A percentile compares a stretch with the other conserved stretches of the same genome.
Conservation (phyloP, 2,797 vertebrate genomes). For the Micrastur ruficollis region DNA sequence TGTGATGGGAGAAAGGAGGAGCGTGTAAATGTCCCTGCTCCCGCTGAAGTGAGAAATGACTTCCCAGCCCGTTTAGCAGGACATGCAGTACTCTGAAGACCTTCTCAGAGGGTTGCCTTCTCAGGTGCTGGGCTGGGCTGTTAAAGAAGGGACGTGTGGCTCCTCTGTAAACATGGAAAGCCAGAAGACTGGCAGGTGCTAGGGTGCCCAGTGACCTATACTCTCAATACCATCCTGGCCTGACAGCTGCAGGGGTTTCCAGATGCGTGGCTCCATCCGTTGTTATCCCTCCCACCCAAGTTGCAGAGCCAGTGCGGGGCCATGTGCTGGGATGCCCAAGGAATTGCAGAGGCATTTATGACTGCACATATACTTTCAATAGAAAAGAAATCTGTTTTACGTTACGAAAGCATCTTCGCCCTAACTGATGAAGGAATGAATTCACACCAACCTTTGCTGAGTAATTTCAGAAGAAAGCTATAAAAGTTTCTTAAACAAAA, state of each 20-base stretch:
- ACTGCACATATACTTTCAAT: neutral
- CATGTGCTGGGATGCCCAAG: neutral
- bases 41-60: accelerated
- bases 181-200: neutral
- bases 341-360: neutral
- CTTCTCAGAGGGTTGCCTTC: neutral
- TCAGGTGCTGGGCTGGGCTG: neutral
- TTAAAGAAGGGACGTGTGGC: neutral
- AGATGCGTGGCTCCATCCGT: accelerated
- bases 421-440: neutral
- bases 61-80: neutral
- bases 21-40: neutral
- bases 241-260: neutral
- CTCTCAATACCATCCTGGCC: no score
- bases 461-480: neutral
- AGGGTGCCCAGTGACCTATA: accelerated
- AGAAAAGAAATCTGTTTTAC: neutral
- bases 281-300: neutral
- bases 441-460: neutral
- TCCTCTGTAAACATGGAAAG: neutral
- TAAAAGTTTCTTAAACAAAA: neutral
- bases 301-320: neutral
- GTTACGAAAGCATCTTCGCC: neutral
- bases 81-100: neutral
- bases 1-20: neutral